phyloP scores from a whole-genome alignment of 2,797 vertebrate genomes.

The Prunella strophiata region DNA sequence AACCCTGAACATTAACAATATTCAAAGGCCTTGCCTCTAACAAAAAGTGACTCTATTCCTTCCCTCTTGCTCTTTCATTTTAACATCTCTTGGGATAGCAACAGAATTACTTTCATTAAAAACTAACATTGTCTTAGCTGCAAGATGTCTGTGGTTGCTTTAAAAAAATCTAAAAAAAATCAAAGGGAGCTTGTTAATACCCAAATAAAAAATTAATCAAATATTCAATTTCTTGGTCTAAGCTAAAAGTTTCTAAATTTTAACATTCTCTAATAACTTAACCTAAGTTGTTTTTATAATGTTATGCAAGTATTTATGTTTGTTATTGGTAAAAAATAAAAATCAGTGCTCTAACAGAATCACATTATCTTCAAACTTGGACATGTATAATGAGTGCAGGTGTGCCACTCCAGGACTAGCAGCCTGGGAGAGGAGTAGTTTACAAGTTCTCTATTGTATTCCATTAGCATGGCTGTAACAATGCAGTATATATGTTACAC shows the following conservation, averaged over 20 bases:
- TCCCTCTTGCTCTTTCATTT: slow-evolving; percentile 37
- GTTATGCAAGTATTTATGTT: slow-evolving; percentile 41
- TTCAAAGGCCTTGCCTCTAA: slow-evolving; percentile 81
- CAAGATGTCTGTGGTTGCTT: slow-evolving; percentile 91
- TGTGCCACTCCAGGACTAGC: background rate
- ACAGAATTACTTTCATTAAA: slow-evolving; percentile 68
- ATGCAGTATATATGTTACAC: background rate
- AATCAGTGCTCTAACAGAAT: background rate
- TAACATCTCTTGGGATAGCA: slow-evolving; percentile 59
- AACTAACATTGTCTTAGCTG: slow-evolving; percentile 76
- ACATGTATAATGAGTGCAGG: background rate
- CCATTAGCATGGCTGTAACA: background rate
- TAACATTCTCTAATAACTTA: slow-evolving; percentile 60
- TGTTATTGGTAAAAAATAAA: background rate
- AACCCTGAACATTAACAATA: slow-evolving; percentile 74
- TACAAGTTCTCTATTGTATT: background rate
- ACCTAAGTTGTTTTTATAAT: slow-evolving; percentile 2
- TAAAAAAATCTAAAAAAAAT: slow-evolving; percentile 58
- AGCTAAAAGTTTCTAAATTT: slow-evolving; percentile 60
- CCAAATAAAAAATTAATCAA: slow-evolving; percentile 70
- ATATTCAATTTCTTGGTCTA: slow-evolving; percentile 48
- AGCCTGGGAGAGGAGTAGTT: background rate
- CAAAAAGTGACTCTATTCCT: slow-evolving; percentile 46
- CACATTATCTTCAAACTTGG: background rate
- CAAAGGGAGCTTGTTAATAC: slow-evolving; percentile 31